Evolutionary conservation across 2,797 vertebrate species (phyloP).

Genomic region (Eleutherodactylus coqui): DNA sequence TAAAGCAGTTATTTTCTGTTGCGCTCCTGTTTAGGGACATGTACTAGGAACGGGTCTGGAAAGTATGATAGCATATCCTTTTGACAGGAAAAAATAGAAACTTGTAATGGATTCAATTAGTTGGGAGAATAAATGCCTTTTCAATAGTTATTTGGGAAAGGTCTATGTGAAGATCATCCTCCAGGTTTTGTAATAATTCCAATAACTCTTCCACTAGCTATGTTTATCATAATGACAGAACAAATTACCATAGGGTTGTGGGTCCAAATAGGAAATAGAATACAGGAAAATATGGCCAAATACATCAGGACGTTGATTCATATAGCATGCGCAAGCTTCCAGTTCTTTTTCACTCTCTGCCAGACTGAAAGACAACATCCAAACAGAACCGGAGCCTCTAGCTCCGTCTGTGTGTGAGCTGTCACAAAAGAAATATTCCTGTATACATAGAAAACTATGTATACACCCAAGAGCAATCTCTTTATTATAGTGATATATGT

Average conservation of each 20-base stretch:
- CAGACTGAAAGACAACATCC: background rate
- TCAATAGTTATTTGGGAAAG: background rate
- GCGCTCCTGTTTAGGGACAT: no score
- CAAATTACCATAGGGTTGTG: background rate
- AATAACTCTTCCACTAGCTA: background rate
- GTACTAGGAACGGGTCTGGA: background rate
- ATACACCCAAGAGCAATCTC: background rate
- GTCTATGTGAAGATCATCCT: background rate
- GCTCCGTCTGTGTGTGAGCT: background rate
- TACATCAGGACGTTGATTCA: background rate
- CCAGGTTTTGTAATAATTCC: background rate
- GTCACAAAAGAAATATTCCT: conserved; percentile 27
- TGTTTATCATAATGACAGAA: background rate
- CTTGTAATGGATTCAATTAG: background rate
- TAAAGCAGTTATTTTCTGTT: background rate
- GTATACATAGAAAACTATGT: background rate
- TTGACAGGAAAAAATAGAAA: background rate
- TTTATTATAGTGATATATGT: conserved; percentile 19
- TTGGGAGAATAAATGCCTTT: background rate
- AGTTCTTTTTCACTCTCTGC: background rate
- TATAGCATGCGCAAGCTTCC: background rate
- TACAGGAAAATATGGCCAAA: background rate
- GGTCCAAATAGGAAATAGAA: background rate
- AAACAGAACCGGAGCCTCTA: background rate
- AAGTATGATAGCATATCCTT: background rate